These are phyloP conservation scores for Propsilocerus akamusi DNA, from an alignment of 1,140 invertebrate species.

Conservation along the genomic window DNA sequence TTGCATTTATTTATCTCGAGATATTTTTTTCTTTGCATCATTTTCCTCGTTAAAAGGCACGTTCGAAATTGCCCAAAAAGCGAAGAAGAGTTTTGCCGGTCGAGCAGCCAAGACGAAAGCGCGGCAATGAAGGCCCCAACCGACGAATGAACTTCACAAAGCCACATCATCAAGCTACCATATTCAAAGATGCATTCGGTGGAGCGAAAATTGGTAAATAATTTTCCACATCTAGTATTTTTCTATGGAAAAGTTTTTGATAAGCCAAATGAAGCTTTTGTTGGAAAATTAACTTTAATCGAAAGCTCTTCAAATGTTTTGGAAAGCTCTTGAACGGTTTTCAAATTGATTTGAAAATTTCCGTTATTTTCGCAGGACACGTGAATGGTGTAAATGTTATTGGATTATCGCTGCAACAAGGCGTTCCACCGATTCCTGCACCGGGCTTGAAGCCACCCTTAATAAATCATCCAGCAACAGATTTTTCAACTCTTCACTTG, in stretches of 20 bases:
- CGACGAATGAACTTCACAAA: conserved; percentile 70
- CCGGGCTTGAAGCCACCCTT: conserved; percentile 13
- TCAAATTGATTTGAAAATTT: not conserved
- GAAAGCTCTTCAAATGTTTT: not conserved
- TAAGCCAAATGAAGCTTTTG: too few species aligned
- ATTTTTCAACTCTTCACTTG: not conserved
- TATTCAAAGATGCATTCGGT: conserved; percentile 40
- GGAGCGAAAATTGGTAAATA: conserved; percentile 39
- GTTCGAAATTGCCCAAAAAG: conserved; percentile 77
- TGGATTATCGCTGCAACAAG: conserved; percentile 39
- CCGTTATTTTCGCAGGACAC: conserved; percentile 25
- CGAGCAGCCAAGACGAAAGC: conserved; percentile 47
- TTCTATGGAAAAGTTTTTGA: too few species aligned
- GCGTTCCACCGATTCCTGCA: conserved; percentile 27
- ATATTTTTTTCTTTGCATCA: not conserved
- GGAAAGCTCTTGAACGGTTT: not conserved
- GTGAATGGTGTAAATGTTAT: conserved; percentile 51
- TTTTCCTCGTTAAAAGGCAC: conserved; percentile 40
- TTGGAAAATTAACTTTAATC: too few species aligned
- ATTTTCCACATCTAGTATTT: not conserved
- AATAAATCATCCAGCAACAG: not conserved
- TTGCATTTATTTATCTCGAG: too few species aligned
- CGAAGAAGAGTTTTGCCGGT: conserved; percentile 62
- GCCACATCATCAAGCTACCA: conserved; percentile 36
- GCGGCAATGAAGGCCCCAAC: conserved; percentile 35